Conservation (phyloP, 2,888 invertebrate species). For the Eilema sororculum region DNA sequence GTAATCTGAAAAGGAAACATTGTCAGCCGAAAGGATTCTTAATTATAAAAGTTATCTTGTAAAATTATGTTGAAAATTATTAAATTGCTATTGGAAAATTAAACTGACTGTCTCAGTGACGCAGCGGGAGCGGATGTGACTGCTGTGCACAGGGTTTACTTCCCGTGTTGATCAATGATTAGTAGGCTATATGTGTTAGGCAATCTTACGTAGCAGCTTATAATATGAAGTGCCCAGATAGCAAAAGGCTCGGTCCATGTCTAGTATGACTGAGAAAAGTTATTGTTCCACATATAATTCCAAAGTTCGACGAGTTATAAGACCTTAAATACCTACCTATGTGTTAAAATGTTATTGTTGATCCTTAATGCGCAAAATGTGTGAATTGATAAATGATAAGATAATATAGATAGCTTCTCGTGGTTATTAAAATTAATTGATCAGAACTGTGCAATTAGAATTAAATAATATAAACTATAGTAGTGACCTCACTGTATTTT, state of each 20-base stretch:
- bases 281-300: too few species aligned
- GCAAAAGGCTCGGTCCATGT: not conserved
- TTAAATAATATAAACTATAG: not conserved
- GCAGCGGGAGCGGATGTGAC: too few species aligned
- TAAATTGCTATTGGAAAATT: too few species aligned
- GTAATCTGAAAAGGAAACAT: too few species aligned
- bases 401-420: not conserved
- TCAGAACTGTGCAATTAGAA: not conserved
- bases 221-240: not conserved
- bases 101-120: too few species aligned
- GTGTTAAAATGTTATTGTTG: not conserved
- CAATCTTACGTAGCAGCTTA: not conserved
- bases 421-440: not conserved
- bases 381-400: conserved; percentile 4
- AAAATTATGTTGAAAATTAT: too few species aligned
- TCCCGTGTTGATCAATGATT: too few species aligned
- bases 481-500: not conserved
- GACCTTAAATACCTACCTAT: too few species aligned
- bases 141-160: too few species aligned
- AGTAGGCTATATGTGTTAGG: not conserved
- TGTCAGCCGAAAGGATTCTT: too few species aligned
- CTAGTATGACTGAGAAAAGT: not conserved
- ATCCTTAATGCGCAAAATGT: not conserved
- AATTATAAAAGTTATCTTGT: too few species aligned
- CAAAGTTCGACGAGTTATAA: not conserved